Base-by-base conservation (phyloP, 2,113 vertebrate species). In the Emydura subglobosa region DNA sequence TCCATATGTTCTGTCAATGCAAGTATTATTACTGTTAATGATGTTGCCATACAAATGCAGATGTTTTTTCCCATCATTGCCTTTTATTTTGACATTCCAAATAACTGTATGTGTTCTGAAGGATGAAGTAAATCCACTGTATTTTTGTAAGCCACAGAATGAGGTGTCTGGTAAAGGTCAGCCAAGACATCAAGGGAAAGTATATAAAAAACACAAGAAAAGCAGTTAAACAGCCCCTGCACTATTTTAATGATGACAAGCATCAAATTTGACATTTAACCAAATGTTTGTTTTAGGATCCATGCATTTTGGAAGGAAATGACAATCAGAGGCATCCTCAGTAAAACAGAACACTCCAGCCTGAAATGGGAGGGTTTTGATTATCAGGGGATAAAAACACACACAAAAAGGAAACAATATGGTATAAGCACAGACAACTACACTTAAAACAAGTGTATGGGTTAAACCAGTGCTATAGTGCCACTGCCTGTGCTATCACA, bases 31-130 rank as follows among this genome's bases (percentile, higher is more conserved):
- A 68, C 79, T 91, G 55, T 79, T 90, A 90, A 91, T 83, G 53
- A 90, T 82, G 83, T 22, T 94, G 82, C 84, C 29, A 19, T 90
- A 90, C 65, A 21, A 90, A 44, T 0, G 4, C 68, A 54, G 44
- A 19, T 86, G 80, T 92, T 61, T 91, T 74, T 79, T 94, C 11
- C 49, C 61, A 79, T 65, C 27, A 57, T 65, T 94, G 88, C 79
- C 91, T 79, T 91, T 91, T 82, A 81, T 68, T 96, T 94, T 65
- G 89, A 91, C 95, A 80, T 94, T 92, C 82, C 88, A 94, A 92
- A 59, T 81, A 94, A 57, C 79, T 88, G 94, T 86, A 96, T 86
- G 83, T 12, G 7, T 84, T 90, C 86, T 2, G 49, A 80, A 90
- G 78, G 88, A 85, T 65, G 25, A 85, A 88, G 25, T 53, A 82